Base-by-base conservation (phyloP, 2,797 vertebrate genomes). In the Pseudochromis fuscus region DNA sequence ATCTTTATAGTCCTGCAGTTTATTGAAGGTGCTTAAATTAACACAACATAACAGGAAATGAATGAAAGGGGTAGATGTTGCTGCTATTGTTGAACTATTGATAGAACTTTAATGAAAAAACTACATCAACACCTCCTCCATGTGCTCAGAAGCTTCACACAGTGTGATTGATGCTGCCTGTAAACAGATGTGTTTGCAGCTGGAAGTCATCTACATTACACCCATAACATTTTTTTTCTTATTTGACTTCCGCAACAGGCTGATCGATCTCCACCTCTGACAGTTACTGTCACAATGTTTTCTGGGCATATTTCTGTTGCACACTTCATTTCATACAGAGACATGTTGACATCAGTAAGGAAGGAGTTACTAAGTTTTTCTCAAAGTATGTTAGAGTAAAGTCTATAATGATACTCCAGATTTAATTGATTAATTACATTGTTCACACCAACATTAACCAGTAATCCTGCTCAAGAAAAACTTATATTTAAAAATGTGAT, bases 131-230 rank as follows among this genome's bases (percentile, higher is more conserved):
- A 23, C 6, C 25, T 61, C 35, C 10, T 46, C 16, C 42, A 27
- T 31, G 15, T 58, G 56, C 58, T 59, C 13, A 37, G 53, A 53
- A 64, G 51, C 35, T 52, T 51, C 28, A 68, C 24, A 49, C 40
- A 44, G 50, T 37, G 16, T 65, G 65, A 79, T 56, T 71, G 62
- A 72, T 72, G 74, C 42, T 50, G 37, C 57, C 58, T 45, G 49
- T 59, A 62, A 78, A 82, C 78, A 84, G 57, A 57, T 83, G 79
- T 45, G 28, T 69, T 25, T 40, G 25, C 65, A 79, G 64, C 79
- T 84, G 77, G 71, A 83, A 40, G 16, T 77, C 68, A 74, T 86
- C 56, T 81, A 38, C 56, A 64, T 78, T 45, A 71, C 33, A 82
- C 51, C 38, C 69, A 64, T 45, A 35, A 63, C 42, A 51, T 58